Conservation (phyloP, 2,113 vertebrate species). For the Peromyscus polionotus region DNA sequence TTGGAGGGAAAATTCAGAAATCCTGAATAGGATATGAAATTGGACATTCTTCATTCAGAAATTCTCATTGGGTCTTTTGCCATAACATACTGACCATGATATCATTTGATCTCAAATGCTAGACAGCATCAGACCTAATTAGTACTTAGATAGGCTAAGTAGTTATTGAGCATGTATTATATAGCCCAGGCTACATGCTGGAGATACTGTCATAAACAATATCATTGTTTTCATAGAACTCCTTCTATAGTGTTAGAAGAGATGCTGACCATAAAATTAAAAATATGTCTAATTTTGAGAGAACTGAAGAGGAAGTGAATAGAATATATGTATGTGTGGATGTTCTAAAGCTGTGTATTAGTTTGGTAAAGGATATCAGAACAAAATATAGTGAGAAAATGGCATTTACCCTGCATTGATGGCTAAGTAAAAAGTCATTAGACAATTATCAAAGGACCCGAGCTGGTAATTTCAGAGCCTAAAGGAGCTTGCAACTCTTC, state of each 20-base stretch:
- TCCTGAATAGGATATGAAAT: neutral
- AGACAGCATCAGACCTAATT: neutral
- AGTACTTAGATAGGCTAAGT: neutral
- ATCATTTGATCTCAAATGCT: neutral
- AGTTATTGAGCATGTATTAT: neutral
- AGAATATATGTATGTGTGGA: neutral
- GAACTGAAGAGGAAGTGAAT: neutral
- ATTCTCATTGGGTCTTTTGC: neutral
- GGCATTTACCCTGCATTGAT: neutral
- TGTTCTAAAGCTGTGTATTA: neutral
- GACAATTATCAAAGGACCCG: neutral
- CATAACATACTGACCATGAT: neutral
- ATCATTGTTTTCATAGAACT: neutral
- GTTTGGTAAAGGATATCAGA: neutral
- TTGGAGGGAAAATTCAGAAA: neutral
- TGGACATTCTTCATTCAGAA: neutral
- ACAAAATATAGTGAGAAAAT: neutral
- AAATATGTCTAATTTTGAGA: neutral
- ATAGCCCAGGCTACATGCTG: neutral
- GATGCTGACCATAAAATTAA: neutral
- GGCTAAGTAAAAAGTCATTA: neutral
- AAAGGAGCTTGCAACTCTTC: neutral
- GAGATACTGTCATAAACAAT: neutral
- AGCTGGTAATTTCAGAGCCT: conserved; percentile 7
- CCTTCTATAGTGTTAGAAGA: neutral